Base-by-base conservation (phyloP, 2,797 vertebrate species). In the Cynodonichthys magdalenae region DNA sequence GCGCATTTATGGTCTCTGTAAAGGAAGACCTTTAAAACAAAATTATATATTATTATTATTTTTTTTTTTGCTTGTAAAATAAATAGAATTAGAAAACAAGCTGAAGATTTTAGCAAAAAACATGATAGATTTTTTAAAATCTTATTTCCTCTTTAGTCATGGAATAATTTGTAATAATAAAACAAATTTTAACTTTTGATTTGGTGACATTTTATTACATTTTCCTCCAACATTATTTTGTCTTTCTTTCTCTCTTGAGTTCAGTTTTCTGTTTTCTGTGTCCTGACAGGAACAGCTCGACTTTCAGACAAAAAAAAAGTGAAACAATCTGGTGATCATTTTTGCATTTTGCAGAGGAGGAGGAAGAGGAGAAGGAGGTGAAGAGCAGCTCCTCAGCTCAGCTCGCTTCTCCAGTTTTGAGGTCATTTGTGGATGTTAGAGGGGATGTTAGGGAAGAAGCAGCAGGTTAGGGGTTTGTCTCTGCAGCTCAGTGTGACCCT, bases 191-290 rank as follows among this genome's bases (percentile, higher is more conserved):
- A 41, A 27, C 4, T 51, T 3, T 31, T 24, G 18, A 6, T 17
- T 12, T 57, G 27, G 24, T n/a, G 7, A 8, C 41, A 9, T 49
- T 49, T 60, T 50, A n/a, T 12, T 10, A 20, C 20, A 44, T 9
- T 44, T 56, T 56, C 15, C 45, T 28, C 36, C 10, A 64, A 71
- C 44, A 3, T 36, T 36, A 0, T 36, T 36, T 54, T 53, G 42
- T 57, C 34, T 12, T 52, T 70, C 14, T 53, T 17, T 10, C 57
- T 53, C 60, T 44, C 50, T 29, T 69, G 28, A 39, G 50, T 47
- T 72, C 15, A 53, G 18, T 77, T 69, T 52, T n/a, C 5, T 15
- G 58, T 27, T 15, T 63, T 34, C 12, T 57, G 55, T 14, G 41
- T 60, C 36, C 59, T 58, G 61, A 66, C 63, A 73, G 63, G 4